These are phyloP conservation scores for cattle (Bos taurus) DNA, from an alignment of 2,113 vertebrate species.

Conservation along the genomic window DNA sequence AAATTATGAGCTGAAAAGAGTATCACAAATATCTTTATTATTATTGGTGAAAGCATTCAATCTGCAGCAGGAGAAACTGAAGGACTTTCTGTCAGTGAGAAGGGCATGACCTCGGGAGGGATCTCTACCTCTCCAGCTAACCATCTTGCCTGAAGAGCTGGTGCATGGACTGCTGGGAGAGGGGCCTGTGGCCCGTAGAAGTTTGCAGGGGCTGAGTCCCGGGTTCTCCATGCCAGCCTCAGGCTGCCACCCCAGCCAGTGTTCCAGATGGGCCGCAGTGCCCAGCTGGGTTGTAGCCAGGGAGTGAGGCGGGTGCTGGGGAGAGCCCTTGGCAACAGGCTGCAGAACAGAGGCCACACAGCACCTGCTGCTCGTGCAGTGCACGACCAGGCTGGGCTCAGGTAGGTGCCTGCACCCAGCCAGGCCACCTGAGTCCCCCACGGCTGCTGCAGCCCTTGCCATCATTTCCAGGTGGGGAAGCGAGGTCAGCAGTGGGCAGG, in stretches of 20 bases:
- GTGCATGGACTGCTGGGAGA: background rate
- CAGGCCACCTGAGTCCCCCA: background rate
- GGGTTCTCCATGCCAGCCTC: background rate
- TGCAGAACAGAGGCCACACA: background rate
- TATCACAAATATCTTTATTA: background rate
- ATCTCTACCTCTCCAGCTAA: background rate
- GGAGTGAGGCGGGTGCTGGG: background rate
- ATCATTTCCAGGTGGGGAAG: background rate
- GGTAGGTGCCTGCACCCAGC: background rate
- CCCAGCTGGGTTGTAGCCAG: constrained; percentile 19
- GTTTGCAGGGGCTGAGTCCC: background rate
- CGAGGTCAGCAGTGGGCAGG: background rate
- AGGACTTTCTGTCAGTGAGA: background rate
- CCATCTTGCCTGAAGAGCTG: background rate
- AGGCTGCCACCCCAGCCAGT: background rate
- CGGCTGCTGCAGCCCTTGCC: background rate
- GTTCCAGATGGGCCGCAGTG: constrained; percentile 15
- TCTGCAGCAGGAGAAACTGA: background rate
- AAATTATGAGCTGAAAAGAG: background rate
- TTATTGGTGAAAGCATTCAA: background rate
- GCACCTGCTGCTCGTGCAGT: background rate
- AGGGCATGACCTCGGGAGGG: background rate
- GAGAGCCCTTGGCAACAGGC: background rate
- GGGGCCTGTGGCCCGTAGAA: background rate
- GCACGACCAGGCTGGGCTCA: background rate